Base-by-base conservation (phyloP, 1,140 invertebrate genomes). In the Tetragonula clypearis region DNA sequence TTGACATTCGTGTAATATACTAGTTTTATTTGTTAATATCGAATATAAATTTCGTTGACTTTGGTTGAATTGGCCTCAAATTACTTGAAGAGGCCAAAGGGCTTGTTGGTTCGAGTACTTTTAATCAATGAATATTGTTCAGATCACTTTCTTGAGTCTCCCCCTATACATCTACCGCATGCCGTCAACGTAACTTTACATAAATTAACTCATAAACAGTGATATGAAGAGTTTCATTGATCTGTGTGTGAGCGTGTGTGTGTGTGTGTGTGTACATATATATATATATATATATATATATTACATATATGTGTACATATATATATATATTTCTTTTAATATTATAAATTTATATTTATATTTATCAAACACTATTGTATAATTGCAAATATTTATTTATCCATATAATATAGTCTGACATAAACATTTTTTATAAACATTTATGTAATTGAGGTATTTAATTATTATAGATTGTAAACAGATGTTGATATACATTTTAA, bases 71-170 rank as follows among this genome's bases (percentile, higher is more conserved):
- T 35, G 35, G 35, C 35, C 35, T 35, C n/a, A 72, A 79, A 41
- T 79, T 62, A 9, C 68, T 72, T 21, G 12, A 15, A 19, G n/a
- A 14, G 26, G 79, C 21, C 68, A 41, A 55, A 65, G 68, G 56
- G 30, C 58, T 72, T 19, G 56, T 79, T 71, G 41, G 8, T 30
- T 84, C 56, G 56, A 84, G 76, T 72, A 79, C 77, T 41, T 77
- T 79, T 79, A 79, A 84, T 84, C 68, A 84, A 62, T 49, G 77
- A 79, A 62, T 79, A 72, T 76, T 77, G 26, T 62, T 73, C n/a
- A 58, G 8, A 56, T 62, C 58, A 23, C 49, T 79, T 84, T 84
- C 58, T 84, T 84, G 21, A 66, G 19, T 41, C 41, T 56, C 68
- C 41, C 82, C 49, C 35, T 41, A 17, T 65, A 11, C 41, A 15